Evolutionary conservation across 2,113 vertebrate genomes (phyloP), one percentile per base, ranked within the genome.

Genomic region (Stercorarius parasiticus): DNA sequence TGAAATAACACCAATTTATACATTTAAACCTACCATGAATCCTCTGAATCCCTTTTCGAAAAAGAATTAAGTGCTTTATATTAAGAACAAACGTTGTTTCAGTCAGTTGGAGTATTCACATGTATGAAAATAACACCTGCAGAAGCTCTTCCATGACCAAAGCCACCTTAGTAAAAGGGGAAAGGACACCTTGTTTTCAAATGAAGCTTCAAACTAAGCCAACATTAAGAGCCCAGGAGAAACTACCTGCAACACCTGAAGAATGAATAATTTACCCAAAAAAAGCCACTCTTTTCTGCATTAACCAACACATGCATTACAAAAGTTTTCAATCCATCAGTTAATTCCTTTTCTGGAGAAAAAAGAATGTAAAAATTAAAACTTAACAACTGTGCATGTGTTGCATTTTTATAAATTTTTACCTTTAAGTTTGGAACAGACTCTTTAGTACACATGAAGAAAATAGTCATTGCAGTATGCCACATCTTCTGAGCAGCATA

Each of bases 171-270:
- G 64, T 26, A 40, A 59, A 86, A 81, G 3, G 15, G 17, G 12
- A 16, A 45, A 67, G 50, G 42, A 3, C 0, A 2, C 2, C 2
- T n/a, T 47, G 4, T 7, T 71, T 74, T 81, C 9, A 47, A 79
- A n/a, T 40, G 7, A 93, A 87, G 73, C 7, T 69, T 62, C 20
- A 89, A 42, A 82, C 79, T 21, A 85, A 76, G 21, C 2, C 27
- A 73, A 26, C 4, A 32, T 18, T 52, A 86, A 14, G 2, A 34
- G 11, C 25, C 13, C 21, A 52, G 15, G 18, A 53, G 22, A 81
- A 95, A 38, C 3, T 61, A 72, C 10, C 8, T 74, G 49, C 26
- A 61, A 53, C 10, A 32, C 5, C 5, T 23, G 11, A 85, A 73
- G 16, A 67, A 69, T 6, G 0, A 83, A 88, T 82, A 72, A 16